Base-by-base conservation (phyloP, 2,888 invertebrate species). In the Papilio protenor region DNA sequence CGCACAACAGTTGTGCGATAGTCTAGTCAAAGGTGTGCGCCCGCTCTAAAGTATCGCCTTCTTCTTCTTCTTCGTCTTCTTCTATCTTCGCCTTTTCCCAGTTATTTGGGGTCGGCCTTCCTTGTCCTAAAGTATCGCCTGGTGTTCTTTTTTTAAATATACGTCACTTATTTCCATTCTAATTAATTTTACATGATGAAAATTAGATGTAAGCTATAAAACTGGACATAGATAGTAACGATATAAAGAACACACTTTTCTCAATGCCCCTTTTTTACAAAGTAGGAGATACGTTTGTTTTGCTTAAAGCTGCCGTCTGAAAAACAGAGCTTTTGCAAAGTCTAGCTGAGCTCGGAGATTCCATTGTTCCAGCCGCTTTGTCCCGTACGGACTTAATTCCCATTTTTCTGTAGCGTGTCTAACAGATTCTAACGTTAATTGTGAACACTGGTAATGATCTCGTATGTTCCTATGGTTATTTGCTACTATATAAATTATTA, bases 281-380 rank as follows among this genome's bases (percentile, higher is more conserved):
- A 73, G 73, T 73, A 73, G 57, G 40, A 73, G 73, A 59, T 59
- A 59, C 40, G 73, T 59, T 73, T 73, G 73, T 73, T 73, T 40
- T 57, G 10, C 40, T 57, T 45, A 45, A 59, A 73, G 73, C 33
- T 45, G 59, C 66, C 40, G 40, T 69, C 66, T 69, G 21, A 45
- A 66, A 66, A 66, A 69, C 66, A 45, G 66, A 69, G 66, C 66
- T 69, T 45, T 21, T 18, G 64, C 40, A 66, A 66, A 66, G 66
- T 45, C 45, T 69, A 69, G 66, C 66, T 40, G n/a, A 45, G 59
- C 57, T 33, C 73, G n/a, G 57, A n/a, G 40, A 18, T 45, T 23
- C 57, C 57, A 57, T 73, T 73, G 73, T 73, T 59, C 40, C 21
- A 59, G 59, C 57, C 18, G 16, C 73, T 73, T 73, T 73, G 73